Conservation (phyloP, 2,113 vertebrate genomes). For the Dolichotis patagonum region DNA sequence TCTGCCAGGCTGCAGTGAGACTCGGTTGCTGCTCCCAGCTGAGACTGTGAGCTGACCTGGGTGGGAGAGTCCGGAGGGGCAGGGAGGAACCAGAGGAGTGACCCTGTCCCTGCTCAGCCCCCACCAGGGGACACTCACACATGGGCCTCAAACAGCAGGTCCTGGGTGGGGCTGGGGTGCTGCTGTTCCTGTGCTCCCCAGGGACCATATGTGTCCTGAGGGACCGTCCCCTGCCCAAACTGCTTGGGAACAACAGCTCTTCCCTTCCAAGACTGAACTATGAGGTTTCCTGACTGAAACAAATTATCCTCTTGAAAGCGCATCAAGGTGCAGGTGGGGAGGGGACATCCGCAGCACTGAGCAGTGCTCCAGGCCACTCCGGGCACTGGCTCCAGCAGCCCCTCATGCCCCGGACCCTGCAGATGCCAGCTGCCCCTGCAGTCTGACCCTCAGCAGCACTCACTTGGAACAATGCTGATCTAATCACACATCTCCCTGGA, state of each 20-base stretch:
- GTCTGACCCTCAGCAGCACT: fast-evolving
- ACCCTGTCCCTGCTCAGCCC: background rate
- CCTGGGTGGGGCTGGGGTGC: background rate
- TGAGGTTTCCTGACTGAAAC: background rate
- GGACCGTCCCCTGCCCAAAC: background rate
- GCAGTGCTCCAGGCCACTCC: fast-evolving
- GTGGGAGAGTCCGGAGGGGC: background rate
- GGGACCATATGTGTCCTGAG: background rate
- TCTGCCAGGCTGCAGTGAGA: background rate
- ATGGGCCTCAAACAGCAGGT: background rate
- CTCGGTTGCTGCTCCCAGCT: background rate
- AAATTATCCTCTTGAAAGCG: background rate
- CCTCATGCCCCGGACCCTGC: background rate
- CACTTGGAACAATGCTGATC: background rate
- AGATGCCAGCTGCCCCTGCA: background rate
- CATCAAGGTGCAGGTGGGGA: background rate
- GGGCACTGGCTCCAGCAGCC: too few species aligned
- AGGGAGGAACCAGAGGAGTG: background rate
- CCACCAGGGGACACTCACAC: background rate
- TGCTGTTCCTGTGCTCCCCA: background rate
- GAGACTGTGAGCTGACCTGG: background rate
- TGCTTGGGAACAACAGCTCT: background rate
- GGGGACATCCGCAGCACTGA: background rate
- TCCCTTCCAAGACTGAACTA: background rate
- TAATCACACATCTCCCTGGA: background rate